These are phyloP conservation scores for Pardalotus punctatus DNA, from an alignment of 2,113 vertebrate species.

Conservation along the genomic window DNA sequence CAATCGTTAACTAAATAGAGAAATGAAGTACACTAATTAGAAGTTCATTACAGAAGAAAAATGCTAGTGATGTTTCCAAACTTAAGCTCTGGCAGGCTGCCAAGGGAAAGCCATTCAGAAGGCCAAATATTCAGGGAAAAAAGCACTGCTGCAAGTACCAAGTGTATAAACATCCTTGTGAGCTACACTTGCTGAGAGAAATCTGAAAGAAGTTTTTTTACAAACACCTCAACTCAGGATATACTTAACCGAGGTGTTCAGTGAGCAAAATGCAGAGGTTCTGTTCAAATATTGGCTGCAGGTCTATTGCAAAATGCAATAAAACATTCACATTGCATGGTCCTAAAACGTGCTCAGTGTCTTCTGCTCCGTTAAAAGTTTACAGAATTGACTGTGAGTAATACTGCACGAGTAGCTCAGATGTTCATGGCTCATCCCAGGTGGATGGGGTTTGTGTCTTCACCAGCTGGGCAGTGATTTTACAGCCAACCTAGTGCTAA, in stretches of 20 bases:
- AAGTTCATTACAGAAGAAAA: conserved; percentile 32
- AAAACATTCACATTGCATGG: background rate
- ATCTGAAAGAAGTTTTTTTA: background rate
- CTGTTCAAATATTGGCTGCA: background rate
- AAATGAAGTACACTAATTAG: conserved; percentile 44
- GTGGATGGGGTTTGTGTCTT: background rate
- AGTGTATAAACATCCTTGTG: background rate
- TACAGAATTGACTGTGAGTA: background rate
- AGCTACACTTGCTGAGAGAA: background rate
- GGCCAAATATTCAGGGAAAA: conserved; percentile 5
- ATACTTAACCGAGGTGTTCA: background rate
- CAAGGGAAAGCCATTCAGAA: conserved; percentile 26
- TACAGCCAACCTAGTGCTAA: fast-evolving
- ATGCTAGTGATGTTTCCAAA: conserved; percentile 32
- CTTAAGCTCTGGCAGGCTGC: background rate
- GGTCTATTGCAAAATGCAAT: background rate
- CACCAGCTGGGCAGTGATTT: background rate
- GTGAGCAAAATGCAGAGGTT: background rate
- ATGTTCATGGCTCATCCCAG: background rate
- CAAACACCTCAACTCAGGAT: background rate
- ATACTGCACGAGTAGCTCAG: background rate
- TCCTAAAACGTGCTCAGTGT: background rate
- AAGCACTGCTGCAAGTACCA: background rate
- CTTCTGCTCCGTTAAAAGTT: background rate
- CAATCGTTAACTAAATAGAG: background rate